Evolutionary conservation across 2,797 vertebrate genomes (phyloP), one percentile per base, ranked within the genome.

Genomic region (Ctenochaetus hawaiiensis): DNA sequence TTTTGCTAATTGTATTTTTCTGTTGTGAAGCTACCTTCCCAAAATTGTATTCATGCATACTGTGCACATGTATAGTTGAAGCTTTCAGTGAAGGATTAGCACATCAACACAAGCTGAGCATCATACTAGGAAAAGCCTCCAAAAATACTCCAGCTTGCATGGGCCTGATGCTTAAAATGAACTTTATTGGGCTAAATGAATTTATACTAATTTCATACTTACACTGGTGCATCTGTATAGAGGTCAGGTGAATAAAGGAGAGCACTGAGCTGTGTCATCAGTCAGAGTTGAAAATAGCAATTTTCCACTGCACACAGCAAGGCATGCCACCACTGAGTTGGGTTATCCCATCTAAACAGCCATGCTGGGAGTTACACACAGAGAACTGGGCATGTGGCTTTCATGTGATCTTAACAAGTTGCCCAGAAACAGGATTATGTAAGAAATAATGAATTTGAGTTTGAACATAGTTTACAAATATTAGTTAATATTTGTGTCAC

Each of bases 221-320:
- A 30, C 5, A 30, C 26, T 30, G 26, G 13, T 37, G 56, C 52
- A 34, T 56, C 30, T 26, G 47, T 1, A 54, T 5, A 43, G 66
- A 65, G 59, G 49, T 49, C 39, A 48, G 37, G 37, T 67, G 16
- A 67, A 78, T 75, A 23, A 44, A 56, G 14, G n/a, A 70, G 11
- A 9, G 13, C 52, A 37, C 1, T 44, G 8, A 60, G 49, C 45
- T 1, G 34, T 43, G 44, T 44, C 5, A 59, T 65, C 14, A 69
- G 60, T 54, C 62, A 51, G n/a, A 53, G 60, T 7, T 58, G 66
- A 41, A 66, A 67, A 79, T 64, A 69, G 43, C 43, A n/a, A 6
- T 66, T 74, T 88, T 84, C 77, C 77, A 53, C 78, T 68, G 44
- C 57, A 37, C 2, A 43, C 30, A 23, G 6, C 41, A 70, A 73